A percentile compares a stretch with the other conserved stretches of the same genome.
phyloP scores from a whole-genome alignment of 2,888 invertebrate genomes.

The Euclidia mi region DNA sequence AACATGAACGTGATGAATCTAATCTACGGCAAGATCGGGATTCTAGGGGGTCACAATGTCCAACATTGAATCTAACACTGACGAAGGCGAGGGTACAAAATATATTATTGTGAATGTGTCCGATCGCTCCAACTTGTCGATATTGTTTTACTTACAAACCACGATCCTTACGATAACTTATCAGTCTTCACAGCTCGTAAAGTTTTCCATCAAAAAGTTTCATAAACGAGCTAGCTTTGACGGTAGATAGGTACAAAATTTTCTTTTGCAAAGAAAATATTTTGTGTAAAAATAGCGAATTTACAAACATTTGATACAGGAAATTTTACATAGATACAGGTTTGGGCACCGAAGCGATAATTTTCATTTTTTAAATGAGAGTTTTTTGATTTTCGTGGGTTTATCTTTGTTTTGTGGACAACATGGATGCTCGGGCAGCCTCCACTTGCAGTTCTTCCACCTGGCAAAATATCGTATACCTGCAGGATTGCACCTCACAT shows the following conservation, averaged over 20 bases:
- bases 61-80: conserved; percentile 86
- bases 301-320: conserved; percentile 84
- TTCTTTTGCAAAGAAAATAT: conserved; percentile 77
- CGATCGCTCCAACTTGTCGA: conserved; percentile 76
- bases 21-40: conserved; percentile 81
- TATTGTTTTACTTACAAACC: conserved; percentile 81
- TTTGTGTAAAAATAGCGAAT: conserved; percentile 88
- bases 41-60: conserved; percentile 81
- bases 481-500: conserved; percentile 90
- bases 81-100: conserved; percentile 82
- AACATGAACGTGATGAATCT: conserved; percentile 84
- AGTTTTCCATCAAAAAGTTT: conserved; percentile 82
- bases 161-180: conserved; percentile 83
- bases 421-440: conserved; percentile 92
- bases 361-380: conserved; percentile 87
- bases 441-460: conserved; percentile 95
- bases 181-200: conserved; percentile 89
- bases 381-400: conserved; percentile 85
- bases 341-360: conserved; percentile 82
- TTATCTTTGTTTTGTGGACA: conserved; percentile 91
- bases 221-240: conserved; percentile 81
- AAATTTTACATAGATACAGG: conserved; percentile 84
- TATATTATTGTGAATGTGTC: conserved; percentile 71
- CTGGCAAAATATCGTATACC: conserved; percentile 96
- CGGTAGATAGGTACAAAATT: conserved; percentile 77